phyloP scores from a whole-genome alignment of 2,113 vertebrate species.

The Petrocephalus microphthalmus region DNA sequence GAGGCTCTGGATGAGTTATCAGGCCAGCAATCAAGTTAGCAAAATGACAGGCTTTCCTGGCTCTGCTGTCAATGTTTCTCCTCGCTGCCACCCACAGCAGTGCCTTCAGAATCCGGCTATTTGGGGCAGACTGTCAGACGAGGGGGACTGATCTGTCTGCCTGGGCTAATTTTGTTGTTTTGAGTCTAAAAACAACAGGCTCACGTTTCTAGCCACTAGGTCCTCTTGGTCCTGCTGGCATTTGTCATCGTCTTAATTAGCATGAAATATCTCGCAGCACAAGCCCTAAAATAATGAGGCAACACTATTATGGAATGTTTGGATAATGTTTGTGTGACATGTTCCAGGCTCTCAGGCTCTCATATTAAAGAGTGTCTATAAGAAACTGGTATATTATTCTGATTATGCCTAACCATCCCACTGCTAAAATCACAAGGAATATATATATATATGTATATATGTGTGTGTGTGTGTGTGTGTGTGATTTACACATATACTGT shows the following conservation, averaged over 20 bases:
- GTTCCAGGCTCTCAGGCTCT: background rate
- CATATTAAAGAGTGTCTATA: background rate
- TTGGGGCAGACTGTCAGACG: background rate
- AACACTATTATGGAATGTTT: background rate
- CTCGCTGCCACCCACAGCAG: background rate
- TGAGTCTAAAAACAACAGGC: background rate
- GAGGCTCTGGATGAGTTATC: background rate
- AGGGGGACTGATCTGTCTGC: background rate
- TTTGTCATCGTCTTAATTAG: background rate
- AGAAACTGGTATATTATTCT: background rate
- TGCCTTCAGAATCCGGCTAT: background rate
- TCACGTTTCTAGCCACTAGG: background rate
- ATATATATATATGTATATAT: background rate
- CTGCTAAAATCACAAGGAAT: background rate
- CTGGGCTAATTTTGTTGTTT: background rate
- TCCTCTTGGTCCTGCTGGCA: background rate
- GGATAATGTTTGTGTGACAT: background rate
- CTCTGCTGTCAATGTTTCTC: background rate
- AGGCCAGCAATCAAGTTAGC: background rate
- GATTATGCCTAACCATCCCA: background rate
- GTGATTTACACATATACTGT: background rate
- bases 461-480: no score
- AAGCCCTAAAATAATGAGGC: background rate
- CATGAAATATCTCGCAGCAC: background rate
- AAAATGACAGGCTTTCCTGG: constrained; percentile 1